A percentile compares a stretch with the other conserved stretches of the same genome.
These are phyloP conservation scores for Hormaphis cornu DNA, from an alignment of 1,140 invertebrate species.

Conservation along the genomic window DNA sequence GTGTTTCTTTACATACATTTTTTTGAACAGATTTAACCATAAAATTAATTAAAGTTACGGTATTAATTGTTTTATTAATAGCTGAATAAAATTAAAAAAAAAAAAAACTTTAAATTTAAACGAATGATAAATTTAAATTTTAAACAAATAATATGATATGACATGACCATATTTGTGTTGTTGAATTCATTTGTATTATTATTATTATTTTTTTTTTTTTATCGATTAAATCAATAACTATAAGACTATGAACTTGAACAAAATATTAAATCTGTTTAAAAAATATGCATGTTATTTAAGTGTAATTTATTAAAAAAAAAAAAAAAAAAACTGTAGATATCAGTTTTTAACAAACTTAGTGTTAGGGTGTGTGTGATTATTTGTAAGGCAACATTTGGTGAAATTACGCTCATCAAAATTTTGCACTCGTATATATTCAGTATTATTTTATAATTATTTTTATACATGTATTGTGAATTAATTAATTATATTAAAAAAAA, in stretches of 20 bases:
- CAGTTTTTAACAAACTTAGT: too few relatives aligned
- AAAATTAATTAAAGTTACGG: too few relatives aligned
- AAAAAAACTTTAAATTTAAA: too few relatives aligned
- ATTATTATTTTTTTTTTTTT: background rate
- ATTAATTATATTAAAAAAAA: background rate
- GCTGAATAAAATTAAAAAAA: too few relatives aligned
- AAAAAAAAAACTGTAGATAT: background rate
- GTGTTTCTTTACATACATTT: background rate
- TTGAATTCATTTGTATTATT: background rate
- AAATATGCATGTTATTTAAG: background rate
- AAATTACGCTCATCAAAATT: background rate
- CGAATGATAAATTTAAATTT: too few relatives aligned
- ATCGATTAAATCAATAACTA: too few relatives aligned
- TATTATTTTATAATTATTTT: background rate
- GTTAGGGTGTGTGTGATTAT: background rate
- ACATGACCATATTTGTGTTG: too few relatives aligned
- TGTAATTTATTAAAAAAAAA: background rate
- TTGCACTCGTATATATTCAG: background rate
- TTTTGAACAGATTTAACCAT: background rate
- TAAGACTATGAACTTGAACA: background rate
- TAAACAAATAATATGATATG: too few relatives aligned
- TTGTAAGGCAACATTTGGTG: background rate
- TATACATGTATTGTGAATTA: background rate
- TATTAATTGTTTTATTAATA: too few relatives aligned
- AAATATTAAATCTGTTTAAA: slow-evolving; percentile 2